A percentile compares a stretch with the other conserved stretches of the same genome.
phyloP scores from a whole-genome alignment of 2,797 vertebrate genomes.

The Etheostoma nigrum region DNA sequence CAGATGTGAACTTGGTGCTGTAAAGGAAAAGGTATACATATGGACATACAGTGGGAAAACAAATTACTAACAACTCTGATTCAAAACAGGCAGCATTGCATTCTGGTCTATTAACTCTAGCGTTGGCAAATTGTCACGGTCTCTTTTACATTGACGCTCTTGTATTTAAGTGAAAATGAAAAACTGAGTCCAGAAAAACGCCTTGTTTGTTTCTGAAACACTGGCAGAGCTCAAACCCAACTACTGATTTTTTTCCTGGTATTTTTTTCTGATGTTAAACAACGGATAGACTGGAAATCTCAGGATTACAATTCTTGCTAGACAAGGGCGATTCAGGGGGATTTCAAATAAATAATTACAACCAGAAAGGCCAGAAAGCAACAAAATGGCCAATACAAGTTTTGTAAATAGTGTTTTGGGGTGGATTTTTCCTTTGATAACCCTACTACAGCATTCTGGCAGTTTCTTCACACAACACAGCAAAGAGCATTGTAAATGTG shows the following conservation, averaged over 20 bases:
- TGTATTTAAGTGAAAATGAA: conserved; percentile 6
- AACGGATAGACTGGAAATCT: neutral
- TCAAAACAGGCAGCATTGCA: neutral
- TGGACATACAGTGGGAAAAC: no score
- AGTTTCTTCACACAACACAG: neutral
- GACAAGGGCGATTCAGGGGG: neutral
- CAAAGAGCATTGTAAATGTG: neutral
- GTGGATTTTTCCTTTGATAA: conserved; percentile 57
- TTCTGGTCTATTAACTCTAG: conserved; percentile 13
- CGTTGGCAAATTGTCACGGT: neutral
- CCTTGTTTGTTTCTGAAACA: conserved; percentile 17
- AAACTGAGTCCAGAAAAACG: neutral
- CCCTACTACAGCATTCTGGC: neutral
- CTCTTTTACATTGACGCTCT: neutral
- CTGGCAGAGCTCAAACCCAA: neutral
- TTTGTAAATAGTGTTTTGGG: conserved; percentile 24
- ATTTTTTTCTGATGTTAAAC: neutral
- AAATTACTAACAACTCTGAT: neutral
- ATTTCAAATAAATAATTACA: neutral
- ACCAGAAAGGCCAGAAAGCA: neutral
- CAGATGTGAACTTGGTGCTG: neutral
- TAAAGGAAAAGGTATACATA: neutral
- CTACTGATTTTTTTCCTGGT: neutral
- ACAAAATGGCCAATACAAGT: neutral
- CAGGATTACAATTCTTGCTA: neutral